Conservation (phyloP, 2,113 vertebrate species). For the Elephantulus edwardii region DNA sequence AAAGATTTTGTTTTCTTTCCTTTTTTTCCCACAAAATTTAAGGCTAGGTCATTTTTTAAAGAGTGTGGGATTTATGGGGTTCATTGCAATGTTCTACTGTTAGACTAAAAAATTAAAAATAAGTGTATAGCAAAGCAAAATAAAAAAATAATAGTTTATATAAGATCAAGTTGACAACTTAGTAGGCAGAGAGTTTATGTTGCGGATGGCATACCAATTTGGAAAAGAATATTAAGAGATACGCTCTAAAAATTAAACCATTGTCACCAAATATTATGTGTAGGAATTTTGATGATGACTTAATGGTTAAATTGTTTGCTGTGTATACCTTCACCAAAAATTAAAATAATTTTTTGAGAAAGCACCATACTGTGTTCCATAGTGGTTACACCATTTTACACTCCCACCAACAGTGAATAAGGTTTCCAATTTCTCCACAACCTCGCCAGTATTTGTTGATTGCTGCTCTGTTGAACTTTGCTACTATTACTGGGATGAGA, state of each 20-base stretch:
- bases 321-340: neutral
- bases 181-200: neutral
- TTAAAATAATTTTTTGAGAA: no score
- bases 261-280: neutral
- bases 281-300: neutral
- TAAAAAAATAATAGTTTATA: no score
- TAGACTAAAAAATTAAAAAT: slow-evolving; percentile 8
- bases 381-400: no score
- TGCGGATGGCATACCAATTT: neutral
- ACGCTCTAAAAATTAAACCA: neutral
- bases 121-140: neutral
- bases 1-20: neutral
- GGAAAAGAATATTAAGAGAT: neutral
- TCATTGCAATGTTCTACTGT: neutral
- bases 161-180: neutral
- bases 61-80: neutral
- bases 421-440: no score
- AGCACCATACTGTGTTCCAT: no score
- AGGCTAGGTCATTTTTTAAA: neutral
- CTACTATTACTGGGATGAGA: no score
- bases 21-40: slow-evolving; percentile 10
- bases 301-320: neutral
- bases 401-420: no score
- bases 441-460: no score
- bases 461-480: no score